Conservation (phyloP, 2,113 vertebrate species). For the Kryptolebias marmoratus region DNA sequence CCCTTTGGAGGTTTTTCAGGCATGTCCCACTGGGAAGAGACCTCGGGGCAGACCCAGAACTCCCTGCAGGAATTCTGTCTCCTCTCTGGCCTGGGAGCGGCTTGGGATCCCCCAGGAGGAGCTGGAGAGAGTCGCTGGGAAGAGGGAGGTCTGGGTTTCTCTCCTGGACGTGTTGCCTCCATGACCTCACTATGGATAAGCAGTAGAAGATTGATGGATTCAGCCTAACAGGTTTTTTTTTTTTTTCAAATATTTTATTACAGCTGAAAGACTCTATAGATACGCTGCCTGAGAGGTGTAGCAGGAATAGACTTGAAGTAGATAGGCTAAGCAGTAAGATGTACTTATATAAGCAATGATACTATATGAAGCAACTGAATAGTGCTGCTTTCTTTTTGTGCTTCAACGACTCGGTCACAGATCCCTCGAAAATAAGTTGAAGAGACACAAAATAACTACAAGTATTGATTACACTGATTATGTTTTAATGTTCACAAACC, state of each 20-base stretch:
- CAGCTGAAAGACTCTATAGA: slow-evolving; percentile 1
- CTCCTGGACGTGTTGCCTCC: no score
- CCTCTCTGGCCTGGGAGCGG: no score
- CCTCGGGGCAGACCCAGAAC: no score
- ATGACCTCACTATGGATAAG: no score
- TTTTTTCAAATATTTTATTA: neutral
- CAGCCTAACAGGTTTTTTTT: neutral
- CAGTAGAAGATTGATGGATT: no score
- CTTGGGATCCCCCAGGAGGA: no score
- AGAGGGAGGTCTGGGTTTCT: no score
- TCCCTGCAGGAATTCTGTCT: no score
- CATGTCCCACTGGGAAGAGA: no score
- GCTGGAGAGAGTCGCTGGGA: no score
- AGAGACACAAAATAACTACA: neutral
- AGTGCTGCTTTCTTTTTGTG: neutral
- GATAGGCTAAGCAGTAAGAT: neutral
- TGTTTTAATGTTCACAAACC: neutral
- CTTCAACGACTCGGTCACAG: neutral
- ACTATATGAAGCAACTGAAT: neutral
- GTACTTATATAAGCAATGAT: neutral
- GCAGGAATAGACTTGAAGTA: neutral
- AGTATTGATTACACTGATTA: neutral
- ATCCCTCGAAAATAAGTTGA: slow-evolving; percentile 3
- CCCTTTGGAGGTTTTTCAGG: no score
- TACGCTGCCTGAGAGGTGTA: neutral